Evolutionary conservation across 53 echinoderm and acorn worm species (phyloP).

Genomic region (Mesocentrotus franciscanus): DNA sequence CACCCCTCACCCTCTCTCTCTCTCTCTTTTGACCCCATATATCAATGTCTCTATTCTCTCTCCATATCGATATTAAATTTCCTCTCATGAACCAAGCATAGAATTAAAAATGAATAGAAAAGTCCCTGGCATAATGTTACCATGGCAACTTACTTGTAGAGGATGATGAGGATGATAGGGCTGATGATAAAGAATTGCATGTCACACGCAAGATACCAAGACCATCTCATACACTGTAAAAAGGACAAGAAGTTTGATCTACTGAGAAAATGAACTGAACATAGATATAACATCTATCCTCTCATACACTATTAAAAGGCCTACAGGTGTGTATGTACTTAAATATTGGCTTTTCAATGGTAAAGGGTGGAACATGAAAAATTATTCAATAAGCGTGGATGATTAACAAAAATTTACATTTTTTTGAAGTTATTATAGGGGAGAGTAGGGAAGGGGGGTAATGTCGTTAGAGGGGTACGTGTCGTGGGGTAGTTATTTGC

Average conservation of each 20-base stretch:
- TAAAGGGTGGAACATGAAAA: neutral
- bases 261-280: neutral
- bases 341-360: neutral
- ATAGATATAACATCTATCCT: neutral
- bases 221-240: constrained; percentile 49
- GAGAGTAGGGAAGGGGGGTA: too few relatives aligned
- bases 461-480: too few relatives aligned
- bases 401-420: too few relatives aligned
- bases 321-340: neutral
- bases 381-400: neutral
- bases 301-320: neutral
- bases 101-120: too few relatives aligned
- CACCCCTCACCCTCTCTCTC: too few relatives aligned
- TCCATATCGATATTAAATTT: too few relatives aligned
- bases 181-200: constrained; percentile 59
- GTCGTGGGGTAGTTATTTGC: too few relatives aligned
- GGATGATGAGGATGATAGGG: constrained; percentile 14
- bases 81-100: too few relatives aligned
- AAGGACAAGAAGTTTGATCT: neutral
- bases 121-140: neutral
- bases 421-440: too few relatives aligned
- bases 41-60: too few relatives aligned
- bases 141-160: constrained; percentile 15
- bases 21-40: too few relatives aligned
- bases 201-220: constrained; percentile 43